Evolutionary conservation across 2,113 vertebrate species (phyloP), one percentile per base, ranked within the genome.

Genomic region (Gymnocephalus cernua): DNA sequence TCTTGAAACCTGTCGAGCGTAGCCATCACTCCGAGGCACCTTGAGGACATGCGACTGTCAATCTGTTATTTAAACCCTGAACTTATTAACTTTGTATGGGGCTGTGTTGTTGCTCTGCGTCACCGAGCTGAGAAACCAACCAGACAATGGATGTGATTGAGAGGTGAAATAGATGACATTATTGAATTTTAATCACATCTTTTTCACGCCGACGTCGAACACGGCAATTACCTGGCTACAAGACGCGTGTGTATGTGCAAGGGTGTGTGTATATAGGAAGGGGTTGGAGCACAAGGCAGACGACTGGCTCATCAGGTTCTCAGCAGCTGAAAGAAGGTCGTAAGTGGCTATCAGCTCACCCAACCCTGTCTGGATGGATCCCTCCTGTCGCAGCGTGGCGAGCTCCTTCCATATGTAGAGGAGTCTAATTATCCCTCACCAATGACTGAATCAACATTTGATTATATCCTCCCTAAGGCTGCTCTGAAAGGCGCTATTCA

Each of bases 91-190:
- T 85, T 86, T 73, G n/a, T n/a, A n/a, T 63, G 82, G 74, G 74
- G 56, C 25, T 4, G 81, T 89, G 87, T 89, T 90, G 88, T 89
- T 86, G 82, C 87, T 88, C 69, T 77, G 90, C 80, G 69, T 85
- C 88, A 86, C 74, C 67, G 77, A 88, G 90, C 89, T 86, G 77
- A 86, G 80, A 89, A 89, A 86, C 92, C 77, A 78, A 77, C 63
- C 82, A 92, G 91, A 96, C 95, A 96, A 95, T 95, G 90, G 93
- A 79, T 85, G 91, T 95, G 95, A 95, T 95, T 95, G 94, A 95
- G 88, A 91, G 79, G 84, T 75, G 80, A 86, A 91, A 91, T 84
- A 82, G 83, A 92, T 87, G 86, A 90, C 91, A 94, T 94, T 94
- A 94, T 92, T 93, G 88, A 91, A 86, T 89, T 94, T 93, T 95